Evolutionary conservation across 2,888 invertebrate genomes (phyloP), one percentile per base, ranked within the genome.

Genomic region (Ophion ventricosus): DNA sequence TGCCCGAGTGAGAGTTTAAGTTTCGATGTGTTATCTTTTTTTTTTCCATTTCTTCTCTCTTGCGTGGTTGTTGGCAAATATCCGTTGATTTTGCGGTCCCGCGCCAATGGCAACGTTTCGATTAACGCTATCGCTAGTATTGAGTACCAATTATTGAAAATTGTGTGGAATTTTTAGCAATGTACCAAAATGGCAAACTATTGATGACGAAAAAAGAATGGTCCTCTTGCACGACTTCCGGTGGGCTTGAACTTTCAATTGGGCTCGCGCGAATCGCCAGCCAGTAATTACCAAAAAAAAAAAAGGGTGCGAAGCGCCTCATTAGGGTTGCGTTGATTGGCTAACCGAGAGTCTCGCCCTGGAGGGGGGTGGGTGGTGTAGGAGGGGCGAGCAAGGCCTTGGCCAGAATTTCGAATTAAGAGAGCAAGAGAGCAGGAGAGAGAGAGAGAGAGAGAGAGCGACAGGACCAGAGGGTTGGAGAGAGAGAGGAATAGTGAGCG

Each of bases 271-370:
- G 87, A 87, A 85, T 87, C 80, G 78, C 35, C 78, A 81, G 83
- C 82, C 86, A 82, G 87, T 88, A 89, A 90, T 89, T 90, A 89
- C 87, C 88, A 85, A n/a, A n/a, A n/a, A n/a, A n/a, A n/a, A n/a
- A n/a, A 86, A 88, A 85, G 87, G 86, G 84, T 82, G n/a, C n/a
- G 78, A 81, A 86, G 80, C 72, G 83, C 75, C 90, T 92, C 91
- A 92, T 92, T 92, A 92, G 89, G 86, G 89, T 54, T 87, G 88
- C 91, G 91, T 91, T 90, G 92, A 92, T 92, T 92, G 92, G 92
- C 90, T 89, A 89, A 59, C 78, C 85, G 87, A 85, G 86, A 88
- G 89, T 90, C 90, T 91, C 90, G 90, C 14, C 35, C 20, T 91
- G 91, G 86, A 73, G 61, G 54, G 23, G 63, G 63, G 57, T 54